These are phyloP conservation scores for Galeopterus variegatus DNA, from an alignment of 2,113 vertebrate genomes.

Conservation along the genomic window DNA sequence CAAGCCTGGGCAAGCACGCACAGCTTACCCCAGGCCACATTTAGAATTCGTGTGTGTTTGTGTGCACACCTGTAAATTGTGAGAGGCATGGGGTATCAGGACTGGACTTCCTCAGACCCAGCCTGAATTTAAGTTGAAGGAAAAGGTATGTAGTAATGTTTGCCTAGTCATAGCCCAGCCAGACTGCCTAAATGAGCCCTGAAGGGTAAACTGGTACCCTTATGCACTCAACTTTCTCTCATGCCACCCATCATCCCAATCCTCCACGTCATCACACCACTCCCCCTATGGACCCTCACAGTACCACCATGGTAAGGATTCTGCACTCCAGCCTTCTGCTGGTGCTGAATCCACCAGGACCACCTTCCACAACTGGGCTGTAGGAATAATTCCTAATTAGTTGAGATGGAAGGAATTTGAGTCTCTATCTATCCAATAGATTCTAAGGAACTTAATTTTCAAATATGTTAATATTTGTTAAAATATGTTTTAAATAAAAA, in stretches of 20 bases:
- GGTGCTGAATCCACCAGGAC: too few relatives aligned
- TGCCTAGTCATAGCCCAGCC: not conserved
- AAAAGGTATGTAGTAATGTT: not conserved
- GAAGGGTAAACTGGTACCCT: not conserved
- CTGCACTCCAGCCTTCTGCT: not conserved
- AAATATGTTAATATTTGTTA: too few relatives aligned
- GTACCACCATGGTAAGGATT: rapidly evolving
- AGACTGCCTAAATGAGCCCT: not conserved
- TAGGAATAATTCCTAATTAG: not conserved
- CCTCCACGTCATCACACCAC: not conserved
- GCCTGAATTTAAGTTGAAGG: not conserved
- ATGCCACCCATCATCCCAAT: not conserved
- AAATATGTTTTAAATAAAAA: too few relatives aligned
- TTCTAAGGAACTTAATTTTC: slow-evolving; percentile 41
- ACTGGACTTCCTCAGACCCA: not conserved
- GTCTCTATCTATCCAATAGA: not conserved
- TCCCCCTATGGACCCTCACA: not conserved
- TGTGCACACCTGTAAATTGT: not conserved
- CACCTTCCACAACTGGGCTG: not conserved
- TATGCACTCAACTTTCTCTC: not conserved
- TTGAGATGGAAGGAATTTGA: not conserved
- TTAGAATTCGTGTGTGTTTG: not conserved
- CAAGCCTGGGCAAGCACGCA: not conserved
- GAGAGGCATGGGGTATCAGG: not conserved
- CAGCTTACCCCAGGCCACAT: not conserved